Percentiles rank a stretch among this genome's conserved stretches.
phyloP scores from a whole-genome alignment of 2,797 vertebrate genomes.

The Poliocrania exsul region DNA sequence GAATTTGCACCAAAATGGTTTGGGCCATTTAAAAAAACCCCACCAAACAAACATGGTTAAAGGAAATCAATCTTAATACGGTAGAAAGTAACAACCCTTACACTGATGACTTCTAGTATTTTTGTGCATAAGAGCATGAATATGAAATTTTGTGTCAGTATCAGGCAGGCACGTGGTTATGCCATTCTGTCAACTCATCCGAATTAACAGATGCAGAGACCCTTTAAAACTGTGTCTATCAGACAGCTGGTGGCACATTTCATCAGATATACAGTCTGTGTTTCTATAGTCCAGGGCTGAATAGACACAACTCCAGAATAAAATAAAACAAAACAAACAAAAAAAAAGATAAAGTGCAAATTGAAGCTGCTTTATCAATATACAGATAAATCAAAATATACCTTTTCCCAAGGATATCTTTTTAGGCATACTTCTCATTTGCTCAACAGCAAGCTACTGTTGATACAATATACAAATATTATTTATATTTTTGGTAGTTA shows the following conservation, averaged over 20 bases:
- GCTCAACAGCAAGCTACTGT: not conserved
- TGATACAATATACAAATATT: not conserved
- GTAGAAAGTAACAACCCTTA: not conserved
- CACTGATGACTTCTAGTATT: not conserved
- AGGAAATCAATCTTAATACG: not conserved
- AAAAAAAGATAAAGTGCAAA: not conserved
- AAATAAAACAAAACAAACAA: not conserved
- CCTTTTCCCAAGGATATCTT: not conserved
- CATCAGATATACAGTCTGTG: not conserved
- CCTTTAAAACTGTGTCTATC: not conserved
- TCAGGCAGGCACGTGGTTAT: not conserved
- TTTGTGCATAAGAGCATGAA: accelerated
- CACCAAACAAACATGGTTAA: not conserved
- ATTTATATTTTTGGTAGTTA: not conserved
- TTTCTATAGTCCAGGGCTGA: not conserved
- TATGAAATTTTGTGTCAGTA: not conserved
- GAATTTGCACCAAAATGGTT: not conserved
- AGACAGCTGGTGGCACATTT: not conserved
- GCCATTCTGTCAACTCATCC: not conserved
- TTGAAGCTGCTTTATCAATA: not conserved
- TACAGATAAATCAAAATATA: not conserved
- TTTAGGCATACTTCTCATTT: not conserved
- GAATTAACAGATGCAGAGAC: not conserved
- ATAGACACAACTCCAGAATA: not conserved
- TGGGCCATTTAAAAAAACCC: not conserved